phyloP scores from a whole-genome alignment of 2,888 invertebrate genomes.

The Leptothorax acervorum region DNA sequence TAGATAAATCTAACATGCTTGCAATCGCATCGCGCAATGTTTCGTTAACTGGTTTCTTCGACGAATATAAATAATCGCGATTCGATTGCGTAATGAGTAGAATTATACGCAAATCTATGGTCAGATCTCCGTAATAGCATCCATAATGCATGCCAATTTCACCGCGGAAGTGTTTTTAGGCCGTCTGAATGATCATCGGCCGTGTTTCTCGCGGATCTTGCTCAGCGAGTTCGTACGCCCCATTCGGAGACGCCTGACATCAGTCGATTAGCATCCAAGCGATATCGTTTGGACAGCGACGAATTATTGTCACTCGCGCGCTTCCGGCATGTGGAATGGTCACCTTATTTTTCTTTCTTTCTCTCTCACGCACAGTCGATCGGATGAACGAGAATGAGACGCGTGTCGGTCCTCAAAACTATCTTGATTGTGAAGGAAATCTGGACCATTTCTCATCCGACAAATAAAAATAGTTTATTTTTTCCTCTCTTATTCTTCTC shows the following conservation, averaged over 20 bases:
- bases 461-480: neutral
- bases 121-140: constrained; percentile 49
- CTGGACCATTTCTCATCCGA: constrained; percentile 50
- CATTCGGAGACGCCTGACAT: constrained; percentile 42
- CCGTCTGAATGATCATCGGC: constrained; percentile 27
- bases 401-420: constrained; percentile 10
- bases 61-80: constrained; percentile 62
- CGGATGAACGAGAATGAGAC: constrained; percentile 19
- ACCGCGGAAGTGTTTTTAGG: constrained; percentile 59
- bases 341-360: constrained; percentile 4
- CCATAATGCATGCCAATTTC: constrained; percentile 71
- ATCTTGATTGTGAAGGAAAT: constrained; percentile 35
- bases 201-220: neutral
- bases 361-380: neutral
- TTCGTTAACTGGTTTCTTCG: constrained; percentile 13
- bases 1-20: neutral
- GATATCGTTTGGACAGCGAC: constrained; percentile 38
- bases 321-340: constrained; percentile 56
- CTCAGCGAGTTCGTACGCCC: constrained; percentile 6
- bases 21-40: neutral
- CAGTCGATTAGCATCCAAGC: constrained; percentile 64
- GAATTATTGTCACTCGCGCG: constrained; percentile 60
- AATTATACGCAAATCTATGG: constrained; percentile 35
- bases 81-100: constrained; percentile 58
- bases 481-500: neutral